Conservation (phyloP, 1,140 invertebrate species). For the Euura lappo region DNA sequence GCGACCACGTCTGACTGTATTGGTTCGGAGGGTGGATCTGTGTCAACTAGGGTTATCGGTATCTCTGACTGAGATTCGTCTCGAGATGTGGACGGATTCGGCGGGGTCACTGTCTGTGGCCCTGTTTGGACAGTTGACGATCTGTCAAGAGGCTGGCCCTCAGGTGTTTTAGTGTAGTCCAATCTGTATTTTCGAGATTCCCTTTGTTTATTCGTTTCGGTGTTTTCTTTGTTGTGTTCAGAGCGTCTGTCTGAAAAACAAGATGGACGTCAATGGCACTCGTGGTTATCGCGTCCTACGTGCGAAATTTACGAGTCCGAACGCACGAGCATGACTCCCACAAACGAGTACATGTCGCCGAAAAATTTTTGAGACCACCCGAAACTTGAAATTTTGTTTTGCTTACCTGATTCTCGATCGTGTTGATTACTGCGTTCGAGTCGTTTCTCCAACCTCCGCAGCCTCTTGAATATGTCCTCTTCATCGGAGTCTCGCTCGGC, state of each 20-base stretch:
- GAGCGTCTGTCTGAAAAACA: background rate
- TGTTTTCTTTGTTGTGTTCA: too few species aligned
- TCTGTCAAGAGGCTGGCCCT: conserved; percentile 1
- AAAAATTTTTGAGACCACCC: background rate
- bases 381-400: background rate
- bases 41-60: too few species aligned
- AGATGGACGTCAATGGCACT: background rate
- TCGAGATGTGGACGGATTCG: too few species aligned
- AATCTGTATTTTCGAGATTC: background rate
- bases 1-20: too few species aligned
- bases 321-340: background rate
- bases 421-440: background rate
- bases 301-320: background rate
- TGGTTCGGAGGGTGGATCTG: too few species aligned
- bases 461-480: background rate
- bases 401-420: background rate
- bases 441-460: background rate
- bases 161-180: too few species aligned
- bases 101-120: conserved; percentile 1
- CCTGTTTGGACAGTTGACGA: background rate
- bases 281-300: background rate
- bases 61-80: too few species aligned
- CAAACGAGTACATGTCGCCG: conserved; percentile 2
- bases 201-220: background rate
- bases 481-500: background rate